phyloP scores from a whole-genome alignment of 2,888 invertebrate species.

The Drosophila lutescens region DNA sequence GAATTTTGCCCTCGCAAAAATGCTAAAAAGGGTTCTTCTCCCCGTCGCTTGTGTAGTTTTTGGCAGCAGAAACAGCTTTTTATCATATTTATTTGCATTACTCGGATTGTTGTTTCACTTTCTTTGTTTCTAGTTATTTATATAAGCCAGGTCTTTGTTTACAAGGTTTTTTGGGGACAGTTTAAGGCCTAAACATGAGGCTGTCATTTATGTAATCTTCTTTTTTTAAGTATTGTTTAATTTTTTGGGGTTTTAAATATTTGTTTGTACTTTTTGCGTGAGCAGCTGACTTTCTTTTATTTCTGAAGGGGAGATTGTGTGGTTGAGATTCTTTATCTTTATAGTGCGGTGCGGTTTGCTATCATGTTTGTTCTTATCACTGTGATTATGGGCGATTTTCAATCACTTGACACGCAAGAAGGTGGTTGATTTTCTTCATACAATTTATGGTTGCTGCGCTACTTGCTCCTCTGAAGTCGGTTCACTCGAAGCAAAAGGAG shows the following conservation, averaged over 20 bases:
- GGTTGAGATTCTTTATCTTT: constrained; percentile 27
- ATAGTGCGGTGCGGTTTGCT: background rate
- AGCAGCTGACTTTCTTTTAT: constrained; percentile 21
- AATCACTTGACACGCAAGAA: constrained; percentile 25
- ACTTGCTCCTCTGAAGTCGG: constrained; percentile 8
- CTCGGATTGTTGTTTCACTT: constrained; percentile 47
- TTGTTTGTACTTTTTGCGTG: background rate
- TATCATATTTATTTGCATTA: constrained; percentile 51
- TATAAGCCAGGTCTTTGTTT: constrained; percentile 45
- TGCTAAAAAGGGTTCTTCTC: constrained; percentile 41
- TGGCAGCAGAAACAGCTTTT: constrained; percentile 49
- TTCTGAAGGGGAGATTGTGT: constrained; percentile 2
- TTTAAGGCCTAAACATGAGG: constrained; percentile 31
- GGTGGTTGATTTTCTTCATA: constrained; percentile 16
- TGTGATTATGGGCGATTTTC: constrained; percentile 24
- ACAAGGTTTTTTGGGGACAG: constrained; percentile 31
- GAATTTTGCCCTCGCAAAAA: constrained; percentile 28
- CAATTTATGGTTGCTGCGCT: constrained; percentile 11
- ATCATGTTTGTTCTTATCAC: constrained; percentile 21
- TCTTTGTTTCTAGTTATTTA: constrained; percentile 34
- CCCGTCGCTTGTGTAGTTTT: constrained; percentile 26
- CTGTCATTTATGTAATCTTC: constrained; percentile 35
- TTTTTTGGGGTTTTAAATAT: constrained; percentile 3
- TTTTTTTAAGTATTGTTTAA: constrained; percentile 7
- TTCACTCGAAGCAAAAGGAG: constrained; percentile 2